phyloP scores from a whole-genome alignment of 1,140 invertebrate species.

The Leptopilina clavipes region DNA sequence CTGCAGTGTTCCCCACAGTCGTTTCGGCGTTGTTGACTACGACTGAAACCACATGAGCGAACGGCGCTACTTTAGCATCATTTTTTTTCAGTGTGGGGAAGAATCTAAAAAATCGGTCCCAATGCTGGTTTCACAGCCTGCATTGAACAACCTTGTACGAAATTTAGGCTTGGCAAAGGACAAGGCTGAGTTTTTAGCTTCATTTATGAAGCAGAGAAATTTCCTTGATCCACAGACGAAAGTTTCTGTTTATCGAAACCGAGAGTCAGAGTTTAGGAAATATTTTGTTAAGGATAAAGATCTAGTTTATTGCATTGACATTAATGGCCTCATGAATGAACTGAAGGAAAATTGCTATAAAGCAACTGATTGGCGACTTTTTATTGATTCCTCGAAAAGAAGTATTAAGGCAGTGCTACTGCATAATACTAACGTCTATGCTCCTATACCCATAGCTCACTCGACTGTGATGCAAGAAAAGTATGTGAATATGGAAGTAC shows the following conservation, averaged over 20 bases:
- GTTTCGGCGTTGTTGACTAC: not conserved
- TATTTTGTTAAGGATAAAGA: not conserved
- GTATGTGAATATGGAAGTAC: too few relatives aligned
- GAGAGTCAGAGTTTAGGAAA: not conserved
- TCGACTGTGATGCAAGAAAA: too few relatives aligned
- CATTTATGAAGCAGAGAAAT: not conserved
- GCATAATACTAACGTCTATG: too few relatives aligned
- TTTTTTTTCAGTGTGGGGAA: too few relatives aligned
- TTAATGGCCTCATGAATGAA: too few relatives aligned
- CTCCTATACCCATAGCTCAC: too few relatives aligned
- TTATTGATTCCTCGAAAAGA: too few relatives aligned
- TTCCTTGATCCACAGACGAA: not conserved
- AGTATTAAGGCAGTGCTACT: too few relatives aligned
- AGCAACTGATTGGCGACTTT: too few relatives aligned
- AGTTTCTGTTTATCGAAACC: not conserved
- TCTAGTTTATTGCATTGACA: not conserved
- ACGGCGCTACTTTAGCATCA: too few relatives aligned
- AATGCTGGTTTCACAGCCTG: not conserved
- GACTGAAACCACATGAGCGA: not conserved
- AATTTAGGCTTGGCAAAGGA: not conserved
- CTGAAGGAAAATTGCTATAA: too few relatives aligned
- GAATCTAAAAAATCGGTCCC: not conserved
- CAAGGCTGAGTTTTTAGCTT: not conserved
- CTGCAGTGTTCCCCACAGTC: too few relatives aligned
- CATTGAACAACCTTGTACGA: not conserved